Base-by-base conservation (phyloP, 2,888 invertebrate species). In the Standfussiana lucernea region DNA sequence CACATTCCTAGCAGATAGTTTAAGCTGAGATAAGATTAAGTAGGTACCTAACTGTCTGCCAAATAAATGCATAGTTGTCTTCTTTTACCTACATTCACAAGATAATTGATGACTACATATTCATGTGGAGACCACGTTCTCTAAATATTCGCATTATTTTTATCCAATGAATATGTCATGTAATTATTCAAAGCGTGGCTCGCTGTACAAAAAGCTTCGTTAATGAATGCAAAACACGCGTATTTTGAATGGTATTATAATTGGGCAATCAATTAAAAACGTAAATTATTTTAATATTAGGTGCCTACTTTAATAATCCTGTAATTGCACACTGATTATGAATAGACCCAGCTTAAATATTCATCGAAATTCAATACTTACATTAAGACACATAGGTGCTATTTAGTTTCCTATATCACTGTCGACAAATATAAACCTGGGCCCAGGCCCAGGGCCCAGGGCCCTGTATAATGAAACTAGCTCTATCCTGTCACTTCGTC, bases 1-100 rank as follows among this genome's bases (percentile, higher is more conserved):
- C 77, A 84, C 82, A 87, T 88, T 84, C 84, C 72, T 79, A 64
- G 11, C 62, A 32, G 68, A 77, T 84, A 85, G 42, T 68, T 68
- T 18, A 68, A 68, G 2, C 53, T 18, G 13, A 71, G 42, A 65
- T 70, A 62, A 68, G 10, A 73, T 37, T 10, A 13, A 37, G 56
- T 71, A 64, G 45, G 32, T 42, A 71, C 28, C 15, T 28, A 62
- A 18, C 6, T 67, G 53, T 40, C 47, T 62, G 69, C 59, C 42
- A 76, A 80, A 72, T 61, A 80, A 79, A 67, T 76, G 42, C 56
- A 56, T 28, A 53, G 15, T 24, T 35, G 6, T 32, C 40, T 32
- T 35, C 13, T 72, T 65, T 42, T 72, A 24, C 21, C 50, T 40
- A 18, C 28, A 53, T 64, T 65, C 15, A 21, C n/a, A 62, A 83